Evolutionary conservation across 2,797 vertebrate species (phyloP), one percentile per base, ranked within the genome.

Genomic region (Delichon dasypus): DNA sequence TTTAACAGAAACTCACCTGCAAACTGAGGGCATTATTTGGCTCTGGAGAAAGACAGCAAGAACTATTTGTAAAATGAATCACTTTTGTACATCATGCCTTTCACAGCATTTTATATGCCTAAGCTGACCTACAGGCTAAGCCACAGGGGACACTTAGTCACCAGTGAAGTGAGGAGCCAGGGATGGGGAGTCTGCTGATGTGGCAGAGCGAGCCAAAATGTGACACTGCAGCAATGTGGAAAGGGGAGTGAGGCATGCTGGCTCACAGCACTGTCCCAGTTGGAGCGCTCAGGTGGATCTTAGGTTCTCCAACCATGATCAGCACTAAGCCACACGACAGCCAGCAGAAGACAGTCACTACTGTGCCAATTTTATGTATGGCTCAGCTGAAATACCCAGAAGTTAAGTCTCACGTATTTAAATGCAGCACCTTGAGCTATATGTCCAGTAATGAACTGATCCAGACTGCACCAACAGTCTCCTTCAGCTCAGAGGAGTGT

Each of bases 51-150:
- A 72, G 50, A 50, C 25, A 77, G 32, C 57, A 71, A 38, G n/a
- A 91, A 71, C 14, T 22, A 9, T 61, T 79, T 88, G 21, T 75
- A 47, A 87, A 87, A 89, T 62, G 0, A 53, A 85, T 75, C 32
- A 11, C 40, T 78, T 36, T 40, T 74, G 57, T 74, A 62, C 25
- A 19, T 44, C 22, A 6, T 40, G 57, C 38, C 55, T 80, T 85
- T 92, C 57, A n/a, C 22, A 26, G 68, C 27, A 36, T 75, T 89
- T 89, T 62, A 34, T 72, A 9, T 62, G 58, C 54, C 65, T 73
- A 61, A 64, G 29, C 60, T 82, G 87, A 88, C 72, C 45, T 67
- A 34, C 27, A 77, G 67, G 66, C 81, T 91, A 65, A 94, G 78
- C 48, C 78, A 83, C 21, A 14, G 40, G 36, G 66, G n/a, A 53